Percentiles rank a stretch among this genome's conserved stretches.
phyloP scores from a whole-genome alignment of 2,888 invertebrate species.

The Agrochola macilenta region DNA sequence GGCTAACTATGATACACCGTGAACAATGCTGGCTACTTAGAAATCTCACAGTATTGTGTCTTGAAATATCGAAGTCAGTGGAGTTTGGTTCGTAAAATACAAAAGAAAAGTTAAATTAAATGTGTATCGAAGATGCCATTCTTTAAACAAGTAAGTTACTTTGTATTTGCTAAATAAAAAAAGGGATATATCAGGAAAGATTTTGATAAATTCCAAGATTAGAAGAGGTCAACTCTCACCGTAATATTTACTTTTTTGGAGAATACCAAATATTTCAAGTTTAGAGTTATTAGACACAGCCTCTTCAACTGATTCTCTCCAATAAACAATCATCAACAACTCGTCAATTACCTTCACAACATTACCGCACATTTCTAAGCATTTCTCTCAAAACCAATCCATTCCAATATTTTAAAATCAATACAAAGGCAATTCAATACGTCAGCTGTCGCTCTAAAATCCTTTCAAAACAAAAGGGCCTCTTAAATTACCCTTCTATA shows the following conservation, averaged over 20 bases:
- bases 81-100: neutral
- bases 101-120: neutral
- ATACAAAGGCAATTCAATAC: constrained; percentile 34
- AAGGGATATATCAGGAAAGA: neutral
- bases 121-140: neutral
- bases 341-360: neutral
- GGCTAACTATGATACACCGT: constrained; percentile 40
- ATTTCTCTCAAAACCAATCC: neutral
- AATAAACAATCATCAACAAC: neutral
- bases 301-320: neutral
- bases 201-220: neutral
- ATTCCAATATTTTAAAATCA: constrained; percentile 27
- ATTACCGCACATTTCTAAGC: neutral
- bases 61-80: neutral
- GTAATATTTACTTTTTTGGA: neutral
- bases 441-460: constrained; percentile 22
- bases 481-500: constrained; percentile 35
- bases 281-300: neutral
- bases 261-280: neutral
- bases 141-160: neutral
- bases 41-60: constrained; percentile 1
- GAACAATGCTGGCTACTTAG: constrained; percentile 36
- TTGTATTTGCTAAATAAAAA: too few species aligned
- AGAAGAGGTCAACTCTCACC: neutral
- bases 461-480: constrained; percentile 39